Conservation (phyloP, 37 sponge, comb jelly and placozoan genomes). For the Bolinopsis microptera region DNA sequence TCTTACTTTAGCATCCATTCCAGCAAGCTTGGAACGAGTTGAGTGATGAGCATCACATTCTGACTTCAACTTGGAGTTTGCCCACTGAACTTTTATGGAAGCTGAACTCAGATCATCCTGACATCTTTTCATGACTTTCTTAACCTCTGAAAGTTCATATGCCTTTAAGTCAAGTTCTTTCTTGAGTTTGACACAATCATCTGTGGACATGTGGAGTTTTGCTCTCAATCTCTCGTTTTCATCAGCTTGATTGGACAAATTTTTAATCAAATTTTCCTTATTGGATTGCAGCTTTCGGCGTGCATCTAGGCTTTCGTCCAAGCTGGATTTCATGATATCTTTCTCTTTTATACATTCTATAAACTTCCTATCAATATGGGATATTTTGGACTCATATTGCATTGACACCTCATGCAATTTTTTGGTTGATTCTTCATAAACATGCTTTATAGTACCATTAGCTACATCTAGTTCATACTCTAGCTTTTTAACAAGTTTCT, state of each 20-base stretch:
- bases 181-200: constrained; percentile 3
- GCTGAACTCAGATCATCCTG: constrained; percentile 12
- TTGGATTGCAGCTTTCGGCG: constrained; percentile 12
- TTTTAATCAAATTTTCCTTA: constrained; percentile 55
- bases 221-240: constrained; percentile 25
- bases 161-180: neutral
- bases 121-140: neutral
- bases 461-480: constrained; percentile 60
- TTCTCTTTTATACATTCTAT: constrained; percentile 35
- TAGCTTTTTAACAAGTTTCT: neutral
- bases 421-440: constrained; percentile 40
- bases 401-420: constrained; percentile 36
- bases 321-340: neutral
- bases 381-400: constrained; percentile 39
- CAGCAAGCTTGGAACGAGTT: neutral
- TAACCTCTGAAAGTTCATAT: neutral
- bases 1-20: constrained; percentile 43
- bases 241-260: constrained; percentile 22
- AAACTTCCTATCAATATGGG: constrained; percentile 3
- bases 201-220: constrained; percentile 19
- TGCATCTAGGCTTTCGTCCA: constrained; percentile 14
- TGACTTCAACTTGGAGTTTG: constrained; percentile 25
- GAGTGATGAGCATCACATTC: constrained; percentile 57
- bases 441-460: constrained; percentile 58
- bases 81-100: constrained; percentile 21